A percentile compares a stretch with the other conserved stretches of the same genome.
phyloP scores from a whole-genome alignment of 1,140 invertebrate genomes.

The Nasonia giraulti region DNA sequence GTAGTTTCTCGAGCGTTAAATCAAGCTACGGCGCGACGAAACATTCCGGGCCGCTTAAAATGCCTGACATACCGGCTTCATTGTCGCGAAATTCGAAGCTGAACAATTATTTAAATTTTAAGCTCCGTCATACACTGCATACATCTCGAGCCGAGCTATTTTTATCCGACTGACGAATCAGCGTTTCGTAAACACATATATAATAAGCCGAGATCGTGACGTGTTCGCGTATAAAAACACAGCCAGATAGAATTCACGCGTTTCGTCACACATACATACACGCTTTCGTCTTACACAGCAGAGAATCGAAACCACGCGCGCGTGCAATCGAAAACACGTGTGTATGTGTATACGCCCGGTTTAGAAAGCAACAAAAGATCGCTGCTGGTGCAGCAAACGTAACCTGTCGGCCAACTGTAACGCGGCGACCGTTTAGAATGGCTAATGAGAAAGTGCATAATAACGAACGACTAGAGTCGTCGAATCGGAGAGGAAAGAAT shows the following conservation, averaged over 20 bases:
- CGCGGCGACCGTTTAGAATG: neutral
- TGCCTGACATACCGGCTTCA: neutral
- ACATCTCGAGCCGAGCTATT: too few relatives aligned
- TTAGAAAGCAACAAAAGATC: conserved; percentile 4
- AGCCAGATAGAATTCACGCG: neutral
- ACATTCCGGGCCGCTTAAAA: neutral
- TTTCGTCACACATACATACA: neutral
- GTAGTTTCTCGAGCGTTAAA: conserved; percentile 13
- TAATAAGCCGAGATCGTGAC: too few relatives aligned
- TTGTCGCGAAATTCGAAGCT: neutral
- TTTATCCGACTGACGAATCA: too few relatives aligned
- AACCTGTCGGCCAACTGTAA: neutral
- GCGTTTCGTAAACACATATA: too few relatives aligned
- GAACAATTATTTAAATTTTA: neutral
- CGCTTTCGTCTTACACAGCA: too few relatives aligned
- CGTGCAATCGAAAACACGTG: neutral
- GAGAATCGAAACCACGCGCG: neutral
- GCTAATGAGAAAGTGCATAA: conserved; percentile 1
- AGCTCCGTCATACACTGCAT: neutral
- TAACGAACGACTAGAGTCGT: neutral
- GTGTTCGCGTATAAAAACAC: too few relatives aligned
- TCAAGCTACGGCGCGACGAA: neutral
- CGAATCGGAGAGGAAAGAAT: conserved; percentile 8
- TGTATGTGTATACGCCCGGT: neutral
- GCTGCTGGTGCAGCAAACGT: neutral